A percentile compares a stretch with the other conserved stretches of the same genome.
These are phyloP conservation scores for Leucophenga montana DNA, from an alignment of 2,888 invertebrate genomes.

Conservation along the genomic window DNA sequence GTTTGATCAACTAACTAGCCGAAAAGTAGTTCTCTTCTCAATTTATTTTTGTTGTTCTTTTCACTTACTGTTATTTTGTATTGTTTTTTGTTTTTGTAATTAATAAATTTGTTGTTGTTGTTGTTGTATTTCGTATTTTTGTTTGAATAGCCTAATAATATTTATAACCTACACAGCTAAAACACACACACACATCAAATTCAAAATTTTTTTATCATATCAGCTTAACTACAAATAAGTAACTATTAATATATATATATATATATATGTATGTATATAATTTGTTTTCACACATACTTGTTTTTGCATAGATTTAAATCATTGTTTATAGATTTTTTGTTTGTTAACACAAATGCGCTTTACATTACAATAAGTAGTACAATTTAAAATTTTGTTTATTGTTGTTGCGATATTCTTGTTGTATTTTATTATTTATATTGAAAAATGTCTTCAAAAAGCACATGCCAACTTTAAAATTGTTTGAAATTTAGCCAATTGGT, in stretches of 20 bases:
- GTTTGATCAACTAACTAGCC: slow-evolving; percentile 41
- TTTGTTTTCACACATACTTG: neutral
- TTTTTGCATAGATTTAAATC: neutral
- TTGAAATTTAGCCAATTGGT: no score
- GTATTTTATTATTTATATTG: slow-evolving; percentile 40
- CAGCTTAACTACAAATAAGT: slow-evolving; percentile 57
- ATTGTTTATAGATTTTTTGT: neutral
- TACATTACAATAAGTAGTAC: neutral
- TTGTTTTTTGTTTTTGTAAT: slow-evolving; percentile 42
- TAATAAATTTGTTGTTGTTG: slow-evolving; percentile 40
- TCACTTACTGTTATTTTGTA: slow-evolving; percentile 38
- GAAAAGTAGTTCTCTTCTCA: slow-evolving; percentile 5
- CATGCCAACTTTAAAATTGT: neutral
- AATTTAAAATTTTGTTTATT: neutral
- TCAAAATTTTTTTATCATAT: slow-evolving; percentile 48
- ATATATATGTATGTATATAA: slow-evolving; percentile 36
- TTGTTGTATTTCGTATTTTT: slow-evolving; percentile 17
- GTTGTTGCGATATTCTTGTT: slow-evolving; percentile 21
- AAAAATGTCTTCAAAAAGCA: slow-evolving; percentile 47
- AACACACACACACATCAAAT: slow-evolving; percentile 1
- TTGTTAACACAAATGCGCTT: neutral
- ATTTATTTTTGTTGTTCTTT: neutral
- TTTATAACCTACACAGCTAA: neutral
- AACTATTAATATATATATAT: slow-evolving; percentile 47
- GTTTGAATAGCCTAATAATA: neutral